Conservation (phyloP, 1,140 invertebrate genomes). For the Ectropis grisescens region DNA sequence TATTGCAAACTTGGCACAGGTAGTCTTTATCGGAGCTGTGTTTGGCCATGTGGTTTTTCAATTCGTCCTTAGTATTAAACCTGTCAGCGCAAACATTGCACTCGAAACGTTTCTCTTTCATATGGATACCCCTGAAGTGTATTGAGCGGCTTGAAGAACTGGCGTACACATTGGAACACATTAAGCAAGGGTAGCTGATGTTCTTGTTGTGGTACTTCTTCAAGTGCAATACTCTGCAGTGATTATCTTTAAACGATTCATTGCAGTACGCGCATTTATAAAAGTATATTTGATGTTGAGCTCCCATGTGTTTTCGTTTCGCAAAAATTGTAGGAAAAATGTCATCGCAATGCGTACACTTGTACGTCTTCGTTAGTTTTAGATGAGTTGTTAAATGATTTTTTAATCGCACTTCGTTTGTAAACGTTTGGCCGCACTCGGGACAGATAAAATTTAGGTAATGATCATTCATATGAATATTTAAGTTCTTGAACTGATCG, state of each 20-base stretch:
- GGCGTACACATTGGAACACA: slow-evolving; percentile 45
- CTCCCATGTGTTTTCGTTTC: slow-evolving; percentile 37
- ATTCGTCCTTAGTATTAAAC: slow-evolving; percentile 46
- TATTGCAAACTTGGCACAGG: slow-evolving; percentile 50
- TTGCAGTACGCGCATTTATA: slow-evolving; percentile 64
- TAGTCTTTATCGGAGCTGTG: slow-evolving; percentile 49
- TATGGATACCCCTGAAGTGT: slow-evolving; percentile 53
- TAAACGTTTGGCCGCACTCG: slow-evolving; percentile 54
- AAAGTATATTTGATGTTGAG: slow-evolving; percentile 25
- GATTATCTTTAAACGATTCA: slow-evolving; percentile 63
- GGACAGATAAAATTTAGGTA: slow-evolving; percentile 55
- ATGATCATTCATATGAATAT: slow-evolving; percentile 56
- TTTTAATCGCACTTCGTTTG: slow-evolving; percentile 11
- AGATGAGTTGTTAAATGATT: slow-evolving; percentile 32
- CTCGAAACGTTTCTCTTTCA: slow-evolving; percentile 46
- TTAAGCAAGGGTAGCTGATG: slow-evolving; percentile 48
- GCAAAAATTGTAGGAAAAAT: slow-evolving; percentile 26
- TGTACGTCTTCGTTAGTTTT: no score
- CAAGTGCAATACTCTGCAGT: slow-evolving; percentile 59
- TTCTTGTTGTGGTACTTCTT: slow-evolving; percentile 43
- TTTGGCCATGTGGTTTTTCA: slow-evolving; percentile 48
- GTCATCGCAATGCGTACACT: slow-evolving; percentile 41
- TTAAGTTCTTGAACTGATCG: slow-evolving; percentile 39
- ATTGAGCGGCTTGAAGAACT: slow-evolving; percentile 48
- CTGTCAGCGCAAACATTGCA: slow-evolving; percentile 53